phyloP scores from a whole-genome alignment of 1,140 invertebrate species.

The Arion vulgaris region DNA sequence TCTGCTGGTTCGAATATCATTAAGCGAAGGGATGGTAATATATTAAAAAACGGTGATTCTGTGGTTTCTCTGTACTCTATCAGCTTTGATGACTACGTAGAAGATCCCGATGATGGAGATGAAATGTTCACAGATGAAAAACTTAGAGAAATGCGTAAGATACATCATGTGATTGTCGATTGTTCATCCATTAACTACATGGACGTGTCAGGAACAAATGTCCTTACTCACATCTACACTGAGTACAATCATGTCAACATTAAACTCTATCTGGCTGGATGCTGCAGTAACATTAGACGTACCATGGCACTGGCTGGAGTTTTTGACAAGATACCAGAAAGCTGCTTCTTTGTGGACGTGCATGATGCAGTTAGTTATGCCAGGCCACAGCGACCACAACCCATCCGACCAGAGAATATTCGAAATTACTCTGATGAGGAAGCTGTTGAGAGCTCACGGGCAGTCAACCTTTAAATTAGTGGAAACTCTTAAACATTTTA shows the following conservation, averaged over 20 bases:
- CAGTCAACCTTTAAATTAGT: constrained; percentile 54
- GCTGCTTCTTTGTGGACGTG: constrained; percentile 60
- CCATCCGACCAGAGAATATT: constrained; percentile 48
- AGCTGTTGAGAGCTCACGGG: constrained; percentile 64
- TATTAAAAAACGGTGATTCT: constrained; percentile 1
- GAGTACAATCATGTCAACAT: constrained; percentile 65
- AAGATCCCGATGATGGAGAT: constrained; percentile 59
- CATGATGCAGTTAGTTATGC: constrained; percentile 61
- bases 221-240: constrained; percentile 65
- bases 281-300: constrained; percentile 52
- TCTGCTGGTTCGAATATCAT: background rate
- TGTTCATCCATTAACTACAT: constrained; percentile 71
- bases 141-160: constrained; percentile 54
- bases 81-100: constrained; percentile 57
- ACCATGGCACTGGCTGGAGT: constrained; percentile 59
- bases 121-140: constrained; percentile 60
- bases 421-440: constrained; percentile 64
- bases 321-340: constrained; percentile 58
- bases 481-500: too few relatives aligned
- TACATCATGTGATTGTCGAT: constrained; percentile 71
- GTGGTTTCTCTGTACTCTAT: constrained; percentile 42
- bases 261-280: constrained; percentile 60
- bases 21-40: background rate
- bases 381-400: constrained; percentile 49
- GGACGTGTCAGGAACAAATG: constrained; percentile 72